These are phyloP conservation scores for Spisula solida DNA, from an alignment of 2,888 invertebrate species.

Conservation along the genomic window DNA sequence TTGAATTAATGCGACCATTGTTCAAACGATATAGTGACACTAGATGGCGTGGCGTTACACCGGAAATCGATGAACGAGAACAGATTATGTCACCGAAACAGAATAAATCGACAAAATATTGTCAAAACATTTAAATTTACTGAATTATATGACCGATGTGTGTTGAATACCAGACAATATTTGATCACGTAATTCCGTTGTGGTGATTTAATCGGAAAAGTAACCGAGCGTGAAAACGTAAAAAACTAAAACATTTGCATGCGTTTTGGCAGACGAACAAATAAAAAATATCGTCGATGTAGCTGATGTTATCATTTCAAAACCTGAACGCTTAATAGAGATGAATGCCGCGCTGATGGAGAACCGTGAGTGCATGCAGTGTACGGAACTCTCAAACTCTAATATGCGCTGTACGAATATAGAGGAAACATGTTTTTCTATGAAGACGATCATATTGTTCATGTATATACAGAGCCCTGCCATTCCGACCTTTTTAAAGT, in stretches of 20 bases:
- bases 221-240: neutral
- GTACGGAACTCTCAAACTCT: neutral
- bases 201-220: neutral
- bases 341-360: neutral
- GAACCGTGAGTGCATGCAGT: neutral
- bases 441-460: too few relatives aligned
- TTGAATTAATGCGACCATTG: slow-evolving; percentile 14
- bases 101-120: neutral
- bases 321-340: neutral
- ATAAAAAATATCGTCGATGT: neutral
- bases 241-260: neutral
- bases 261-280: slow-evolving; percentile 5
- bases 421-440: too few relatives aligned
- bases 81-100: neutral
- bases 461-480: too few relatives aligned
- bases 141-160: neutral
- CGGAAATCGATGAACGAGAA: neutral
- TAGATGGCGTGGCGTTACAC: neutral
- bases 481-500: too few relatives aligned
- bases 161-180: neutral
- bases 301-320: neutral
- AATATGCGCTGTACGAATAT: too few relatives aligned
- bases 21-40: neutral
- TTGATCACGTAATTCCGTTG: neutral
- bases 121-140: slow-evolving; percentile 23